Evolutionary conservation across 2,888 invertebrate genomes (phyloP), one percentile per base, ranked within the genome.

Genomic region (Euzophera pinguis): DNA sequence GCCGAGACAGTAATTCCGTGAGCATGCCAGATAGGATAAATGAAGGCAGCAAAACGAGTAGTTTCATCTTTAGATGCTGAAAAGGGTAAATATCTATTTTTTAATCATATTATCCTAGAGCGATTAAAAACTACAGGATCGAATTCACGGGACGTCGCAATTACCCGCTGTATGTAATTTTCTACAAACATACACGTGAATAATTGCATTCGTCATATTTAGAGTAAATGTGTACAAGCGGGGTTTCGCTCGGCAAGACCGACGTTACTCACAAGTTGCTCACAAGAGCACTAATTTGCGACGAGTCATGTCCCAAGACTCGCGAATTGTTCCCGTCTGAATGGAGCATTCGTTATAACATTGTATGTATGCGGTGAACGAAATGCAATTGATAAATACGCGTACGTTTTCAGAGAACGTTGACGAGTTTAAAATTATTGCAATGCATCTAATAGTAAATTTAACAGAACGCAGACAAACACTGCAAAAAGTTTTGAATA

Each of bases 211-310:
- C 41, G 49, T 50, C 41, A 50, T 39, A 41, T 50, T 41, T 50
- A n/a, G 41, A 9, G 29, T 32, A 50, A 39, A 41, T 39, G 32
- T 38, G 29, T 41, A 50, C 49, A 22, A 27, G 38, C 48, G 32
- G 32, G 29, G 39, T 29, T 39, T 50, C 39, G 12, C 42, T 27
- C 42, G 42, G 12, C 22, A 16, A 32, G 32, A 45, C 32, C 50
- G 41, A 42, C 61, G 59, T 59, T 59, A 57, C 55, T 49, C n/a
- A n/a, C n/a, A 49, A 57, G 41, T 37, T 42, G 45, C 59, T 48
- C 59, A 35, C 53, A 60, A 62, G 57, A 59, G 54, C 59, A 61
- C 60, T 60, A 61, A 61, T 62, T 64, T 57, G 56, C 50, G 52
- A 60, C 50, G 53, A 53, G 53, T 53, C 53, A 52, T 56, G 57